A percentile compares a stretch with the other conserved stretches of the same genome.
phyloP scores from a whole-genome alignment of 2,113 vertebrate species.

The Trichechus manatus region DNA sequence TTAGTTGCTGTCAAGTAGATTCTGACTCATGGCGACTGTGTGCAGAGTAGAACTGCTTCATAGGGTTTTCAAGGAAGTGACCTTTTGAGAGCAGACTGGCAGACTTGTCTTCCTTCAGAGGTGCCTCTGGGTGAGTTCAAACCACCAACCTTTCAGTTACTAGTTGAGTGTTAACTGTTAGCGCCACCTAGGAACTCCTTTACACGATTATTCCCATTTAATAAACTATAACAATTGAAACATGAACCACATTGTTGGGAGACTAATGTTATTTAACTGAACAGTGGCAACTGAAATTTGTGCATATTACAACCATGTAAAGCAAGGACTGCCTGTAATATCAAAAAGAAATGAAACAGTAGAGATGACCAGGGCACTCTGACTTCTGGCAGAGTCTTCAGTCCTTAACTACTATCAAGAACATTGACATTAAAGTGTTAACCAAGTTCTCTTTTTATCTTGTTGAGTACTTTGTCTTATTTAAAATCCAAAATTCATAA shows the following conservation, averaged over 20 bases:
- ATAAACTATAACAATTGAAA: background rate
- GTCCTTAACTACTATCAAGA: slow-evolving; percentile 2
- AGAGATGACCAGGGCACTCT: background rate
- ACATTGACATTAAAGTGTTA: background rate
- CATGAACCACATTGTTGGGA: background rate
- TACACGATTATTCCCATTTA: background rate
- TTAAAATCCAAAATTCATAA: slow-evolving; percentile 47
- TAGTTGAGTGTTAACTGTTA: background rate
- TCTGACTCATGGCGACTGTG: background rate
- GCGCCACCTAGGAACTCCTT: background rate
- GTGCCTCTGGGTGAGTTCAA: background rate
- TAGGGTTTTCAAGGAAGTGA: background rate
- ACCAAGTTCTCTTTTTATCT: slow-evolving; percentile 29
- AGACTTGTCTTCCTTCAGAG: background rate
- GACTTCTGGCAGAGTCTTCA: background rate
- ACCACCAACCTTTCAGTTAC: background rate
- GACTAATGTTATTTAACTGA: slow-evolving; percentile 15
- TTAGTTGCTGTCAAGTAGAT: background rate
- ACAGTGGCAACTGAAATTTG: background rate
- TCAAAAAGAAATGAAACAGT: background rate
- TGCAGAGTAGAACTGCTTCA: background rate
- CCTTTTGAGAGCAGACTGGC: background rate
- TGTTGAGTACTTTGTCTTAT: background rate
- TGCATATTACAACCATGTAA: background rate
- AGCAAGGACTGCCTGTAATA: background rate